phyloP scores from a whole-genome alignment of 2,113 vertebrate genomes.

The Channa maculata region DNA sequence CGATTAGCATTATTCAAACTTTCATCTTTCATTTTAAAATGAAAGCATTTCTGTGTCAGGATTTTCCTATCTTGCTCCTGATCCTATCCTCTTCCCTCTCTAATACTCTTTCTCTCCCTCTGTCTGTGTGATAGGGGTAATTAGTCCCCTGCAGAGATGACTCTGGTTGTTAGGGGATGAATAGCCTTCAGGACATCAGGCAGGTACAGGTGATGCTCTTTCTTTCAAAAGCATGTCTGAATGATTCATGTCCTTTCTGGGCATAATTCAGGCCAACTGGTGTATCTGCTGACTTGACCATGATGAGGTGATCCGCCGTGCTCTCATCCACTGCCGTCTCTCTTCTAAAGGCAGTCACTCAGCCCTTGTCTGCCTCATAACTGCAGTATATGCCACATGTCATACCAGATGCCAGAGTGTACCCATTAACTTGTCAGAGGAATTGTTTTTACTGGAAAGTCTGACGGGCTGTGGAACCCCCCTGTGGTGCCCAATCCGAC shows the following conservation, averaged over 20 bases:
- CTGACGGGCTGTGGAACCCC: not conserved
- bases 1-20: not conserved
- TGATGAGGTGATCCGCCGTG: constrained; percentile 27
- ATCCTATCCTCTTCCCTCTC: not conserved
- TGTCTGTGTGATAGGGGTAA: constrained; percentile 45
- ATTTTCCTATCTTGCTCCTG: not conserved
- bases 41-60: not conserved
- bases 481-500: not conserved
- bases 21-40: not conserved
- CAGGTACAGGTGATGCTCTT: constrained; percentile 52
- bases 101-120: not conserved
- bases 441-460: not conserved
- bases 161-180: constrained; percentile 63
- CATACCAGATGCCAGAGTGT: not conserved
- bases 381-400: not conserved
- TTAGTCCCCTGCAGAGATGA: constrained; percentile 64
- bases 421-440: constrained; percentile 5
- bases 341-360: not conserved
- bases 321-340: not conserved
- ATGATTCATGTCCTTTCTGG: constrained; percentile 72
- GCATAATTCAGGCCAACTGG: constrained; percentile 32
- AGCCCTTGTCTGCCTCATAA: not conserved
- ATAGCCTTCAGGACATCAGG: constrained; percentile 56
- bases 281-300: constrained; percentile 32
- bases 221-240: constrained; percentile 54